These are phyloP conservation scores for Varanus komodoensis DNA, from an alignment of 2,113 vertebrate genomes.

Conservation along the genomic window DNA sequence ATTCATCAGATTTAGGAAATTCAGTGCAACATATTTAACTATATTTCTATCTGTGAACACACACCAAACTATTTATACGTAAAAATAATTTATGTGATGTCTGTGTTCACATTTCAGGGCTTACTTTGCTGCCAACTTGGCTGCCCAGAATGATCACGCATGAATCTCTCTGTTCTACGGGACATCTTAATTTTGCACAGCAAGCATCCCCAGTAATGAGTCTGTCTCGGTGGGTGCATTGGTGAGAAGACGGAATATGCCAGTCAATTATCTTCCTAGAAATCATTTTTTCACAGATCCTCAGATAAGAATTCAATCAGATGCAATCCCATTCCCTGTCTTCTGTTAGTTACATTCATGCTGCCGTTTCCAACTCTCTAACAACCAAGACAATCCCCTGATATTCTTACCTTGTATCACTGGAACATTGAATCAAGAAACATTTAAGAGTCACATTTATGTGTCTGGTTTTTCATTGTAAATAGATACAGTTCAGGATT, in stretches of 20 bases:
- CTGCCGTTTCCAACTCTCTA: constrained; percentile 2
- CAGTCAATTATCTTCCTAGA: neutral
- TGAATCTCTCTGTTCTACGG: constrained; percentile 25
- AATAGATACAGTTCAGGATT: neutral
- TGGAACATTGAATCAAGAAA: neutral
- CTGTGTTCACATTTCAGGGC: neutral
- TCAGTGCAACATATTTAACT: neutral
- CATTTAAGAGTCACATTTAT: neutral
- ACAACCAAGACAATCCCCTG: neutral
- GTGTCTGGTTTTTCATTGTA: neutral
- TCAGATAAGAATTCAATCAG: neutral
- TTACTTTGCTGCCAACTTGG: constrained; percentile 18
- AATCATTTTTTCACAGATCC: neutral
- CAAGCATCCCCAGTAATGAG: neutral
- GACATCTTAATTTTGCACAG: constrained; percentile 35
- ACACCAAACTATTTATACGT: constrained; percentile 8
- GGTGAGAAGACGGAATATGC: constrained; percentile 16
- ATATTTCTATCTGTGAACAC: neutral
- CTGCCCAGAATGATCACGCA: constrained; percentile 1
- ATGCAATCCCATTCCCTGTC: neutral
- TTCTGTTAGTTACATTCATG: constrained; percentile 5
- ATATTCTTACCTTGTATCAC: neutral
- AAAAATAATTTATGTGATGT: constrained; percentile 35
- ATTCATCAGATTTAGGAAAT: neutral
- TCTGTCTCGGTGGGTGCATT: neutral